Evolutionary conservation across 2,113 vertebrate species (phyloP).

Genomic region (Pangasianodon hypophthalmus): DNA sequence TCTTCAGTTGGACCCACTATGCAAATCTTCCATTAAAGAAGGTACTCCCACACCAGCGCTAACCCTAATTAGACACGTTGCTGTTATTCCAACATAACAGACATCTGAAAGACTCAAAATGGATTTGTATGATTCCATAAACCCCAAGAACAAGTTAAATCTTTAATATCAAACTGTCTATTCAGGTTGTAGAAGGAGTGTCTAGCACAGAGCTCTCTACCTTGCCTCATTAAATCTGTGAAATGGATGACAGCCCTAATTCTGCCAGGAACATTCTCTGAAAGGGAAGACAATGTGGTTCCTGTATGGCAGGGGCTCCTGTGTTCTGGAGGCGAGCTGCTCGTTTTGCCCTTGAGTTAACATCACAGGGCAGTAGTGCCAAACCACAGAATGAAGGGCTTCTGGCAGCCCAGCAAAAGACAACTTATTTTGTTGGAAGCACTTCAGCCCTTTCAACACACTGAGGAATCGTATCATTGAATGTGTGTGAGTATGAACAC

Average conservation of each 20-base stretch:
- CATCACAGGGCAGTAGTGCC: conserved; percentile 45
- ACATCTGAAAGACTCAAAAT: conserved; percentile 6
- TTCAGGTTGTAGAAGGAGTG: conserved; percentile 13
- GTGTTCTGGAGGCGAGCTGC: conserved; percentile 41
- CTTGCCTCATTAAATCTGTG: conserved; percentile 45
- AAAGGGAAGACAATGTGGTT: conserved; percentile 43
- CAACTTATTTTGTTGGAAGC: conserved; percentile 28
- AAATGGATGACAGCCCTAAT: conserved; percentile 30
- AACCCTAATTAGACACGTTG: not conserved
- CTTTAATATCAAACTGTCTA: conserved; percentile 27
- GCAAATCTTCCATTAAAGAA: not conserved
- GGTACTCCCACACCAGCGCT: not conserved
- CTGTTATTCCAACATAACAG: conserved; percentile 17
- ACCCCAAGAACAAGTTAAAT: conserved; percentile 17
- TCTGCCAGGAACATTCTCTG: conserved; percentile 44
- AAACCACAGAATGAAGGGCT: conserved; percentile 50
- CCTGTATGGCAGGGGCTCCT: conserved; percentile 49
- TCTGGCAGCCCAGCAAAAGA: conserved; percentile 35
- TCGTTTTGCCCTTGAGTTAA: conserved; percentile 50
- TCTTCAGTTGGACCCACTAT: not conserved
- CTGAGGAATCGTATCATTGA: conserved; percentile 17
- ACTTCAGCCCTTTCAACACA: conserved; percentile 12
- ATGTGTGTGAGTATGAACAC: conserved; percentile 4
- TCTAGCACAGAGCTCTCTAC: not conserved
- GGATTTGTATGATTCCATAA: not conserved